Percentiles rank a stretch among this genome's conserved stretches.
Evolutionary conservation across 2,113 vertebrate species (phyloP).

Genomic region (Poicephalus meyeri): DNA sequence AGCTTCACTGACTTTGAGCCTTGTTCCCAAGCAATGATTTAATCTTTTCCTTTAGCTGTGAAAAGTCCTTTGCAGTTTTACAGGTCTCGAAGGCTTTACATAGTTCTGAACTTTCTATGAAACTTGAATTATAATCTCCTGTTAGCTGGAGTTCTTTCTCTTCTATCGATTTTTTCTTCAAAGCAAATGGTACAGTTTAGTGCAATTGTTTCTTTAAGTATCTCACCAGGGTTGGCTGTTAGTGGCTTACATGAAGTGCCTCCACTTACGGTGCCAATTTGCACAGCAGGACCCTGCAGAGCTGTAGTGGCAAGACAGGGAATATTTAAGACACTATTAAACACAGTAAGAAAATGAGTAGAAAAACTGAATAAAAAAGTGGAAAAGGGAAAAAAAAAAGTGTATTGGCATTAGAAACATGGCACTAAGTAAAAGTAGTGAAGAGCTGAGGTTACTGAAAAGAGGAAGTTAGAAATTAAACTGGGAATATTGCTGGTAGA

Average conservation of each 20-base stretch:
- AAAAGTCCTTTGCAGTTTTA: constrained; percentile 14
- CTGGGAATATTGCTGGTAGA: neutral
- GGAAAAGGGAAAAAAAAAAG: neutral
- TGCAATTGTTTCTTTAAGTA: constrained; percentile 45
- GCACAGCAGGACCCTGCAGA: constrained; percentile 28
- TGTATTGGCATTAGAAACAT: neutral
- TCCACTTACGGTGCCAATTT: constrained; percentile 34
- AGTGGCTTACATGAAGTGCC: neutral
- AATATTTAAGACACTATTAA: constrained; percentile 37
- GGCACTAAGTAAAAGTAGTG: neutral
- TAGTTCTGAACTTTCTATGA: neutral
- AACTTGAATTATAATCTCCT: neutral
- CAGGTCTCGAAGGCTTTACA: neutral
- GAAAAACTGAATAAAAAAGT: neutral
- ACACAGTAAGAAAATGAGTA: neutral
- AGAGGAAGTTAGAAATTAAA: neutral
- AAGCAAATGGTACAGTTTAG: constrained; percentile 16
- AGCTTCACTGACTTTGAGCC: neutral
- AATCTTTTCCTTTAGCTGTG: neutral
- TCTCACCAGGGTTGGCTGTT: constrained; percentile 39
- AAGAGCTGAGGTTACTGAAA: neutral
- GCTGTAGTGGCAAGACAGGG: neutral
- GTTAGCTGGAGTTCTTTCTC: constrained; percentile 12
- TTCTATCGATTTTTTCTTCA: constrained; percentile 19
- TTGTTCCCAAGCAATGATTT: neutral